Evolutionary conservation across 2,888 invertebrate genomes (phyloP), one percentile per base, ranked within the genome.

Genomic region (Chymomyza procnemis): DNA sequence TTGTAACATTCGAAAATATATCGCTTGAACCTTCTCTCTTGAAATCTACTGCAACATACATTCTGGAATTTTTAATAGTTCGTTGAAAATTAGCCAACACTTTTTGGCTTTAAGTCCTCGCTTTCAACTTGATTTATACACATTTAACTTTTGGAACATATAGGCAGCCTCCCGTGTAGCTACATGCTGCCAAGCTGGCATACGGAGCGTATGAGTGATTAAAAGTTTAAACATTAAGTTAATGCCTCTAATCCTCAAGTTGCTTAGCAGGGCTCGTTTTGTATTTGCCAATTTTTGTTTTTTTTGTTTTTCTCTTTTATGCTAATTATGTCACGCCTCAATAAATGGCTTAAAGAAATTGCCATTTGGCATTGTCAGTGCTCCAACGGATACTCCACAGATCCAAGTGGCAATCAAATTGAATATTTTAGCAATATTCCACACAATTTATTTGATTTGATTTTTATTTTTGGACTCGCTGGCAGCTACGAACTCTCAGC

Each of bases 291-390:
- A 19, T 6, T 60, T 26, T 57, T 56, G 46, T 48, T 56, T n/a
- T 30, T 12, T 18, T 46, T 57, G 16, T 54, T 16, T 34, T 59
- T 66, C 64, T 74, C 22, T 74, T 70, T 66, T 81, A 85, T 83
- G 78, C 84, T 85, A 81, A 81, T 81, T 81, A 76, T 69, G 74
- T 76, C 86, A 86, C 86, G 81, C 84, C 72, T 73, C 81, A 78
- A 83, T 78, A 78, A 80, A 73, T 80, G 76, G 70, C 69, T 76
- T 67, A 69, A 64, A 70, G 62, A 66, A 63, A 61, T 67, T 67
- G 74, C 58, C 56, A 52, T 50, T 14, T 74, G 54, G 56, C 66
- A 46, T 19, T 58, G 58, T 41, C 58, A 58, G 12, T 6, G 12
- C 57, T 30, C 21, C 6, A 6, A 18, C 12, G 5, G 69, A 67